phyloP scores from a whole-genome alignment of 30 jellyfish, hydroid and myxozoan genomes.

The Aurelia coerulea region DNA sequence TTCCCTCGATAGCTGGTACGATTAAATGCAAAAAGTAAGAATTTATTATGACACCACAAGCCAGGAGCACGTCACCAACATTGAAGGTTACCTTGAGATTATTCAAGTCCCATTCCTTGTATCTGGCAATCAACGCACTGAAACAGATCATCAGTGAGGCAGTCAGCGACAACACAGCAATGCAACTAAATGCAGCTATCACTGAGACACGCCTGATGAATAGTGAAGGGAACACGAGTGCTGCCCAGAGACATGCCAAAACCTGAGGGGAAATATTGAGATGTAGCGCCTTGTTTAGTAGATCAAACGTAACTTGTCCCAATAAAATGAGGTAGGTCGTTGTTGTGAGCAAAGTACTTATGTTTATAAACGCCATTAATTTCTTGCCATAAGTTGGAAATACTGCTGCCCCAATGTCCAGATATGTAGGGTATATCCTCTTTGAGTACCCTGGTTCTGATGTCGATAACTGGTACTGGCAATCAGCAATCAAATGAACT shows the following conservation, averaged over 20 bases:
- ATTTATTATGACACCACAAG: slow-evolving; percentile 70
- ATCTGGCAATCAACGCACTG: slow-evolving; percentile 17
- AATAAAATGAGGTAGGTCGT: slow-evolving; percentile 43
- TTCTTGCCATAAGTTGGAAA: slow-evolving; percentile 50
- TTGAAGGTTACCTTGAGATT: slow-evolving; percentile 7
- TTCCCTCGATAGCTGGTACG: slow-evolving; percentile 83
- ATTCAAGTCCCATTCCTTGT: slow-evolving; percentile 45
- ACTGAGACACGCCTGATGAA: slow-evolving; percentile 72
- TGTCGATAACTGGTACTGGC: slow-evolving; percentile 71
- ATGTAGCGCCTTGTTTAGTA: not conserved
- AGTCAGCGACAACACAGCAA: slow-evolving; percentile 29
- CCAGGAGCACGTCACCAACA: slow-evolving; percentile 37
- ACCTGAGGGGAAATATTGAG: slow-evolving; percentile 15
- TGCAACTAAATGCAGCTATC: slow-evolving; percentile 67
- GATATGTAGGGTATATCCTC: slow-evolving; percentile 56
- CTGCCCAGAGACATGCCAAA: slow-evolving; percentile 59
- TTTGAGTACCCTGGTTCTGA: slow-evolving; percentile 50
- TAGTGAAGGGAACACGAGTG: slow-evolving; percentile 51
- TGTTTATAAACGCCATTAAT: slow-evolving; percentile 44
- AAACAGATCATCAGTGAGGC: slow-evolving; percentile 8
- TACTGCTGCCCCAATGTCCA: slow-evolving; percentile 68
- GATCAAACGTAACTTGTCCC: slow-evolving; percentile 69
- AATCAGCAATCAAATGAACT: slow-evolving; percentile 26
- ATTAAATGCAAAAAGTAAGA: slow-evolving; percentile 58
- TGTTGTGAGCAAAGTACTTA: slow-evolving; percentile 59